Evolutionary conservation across 2,113 vertebrate genomes (phyloP), one percentile per base, ranked within the genome.

Genomic region (Donacobius atricapilla): DNA sequence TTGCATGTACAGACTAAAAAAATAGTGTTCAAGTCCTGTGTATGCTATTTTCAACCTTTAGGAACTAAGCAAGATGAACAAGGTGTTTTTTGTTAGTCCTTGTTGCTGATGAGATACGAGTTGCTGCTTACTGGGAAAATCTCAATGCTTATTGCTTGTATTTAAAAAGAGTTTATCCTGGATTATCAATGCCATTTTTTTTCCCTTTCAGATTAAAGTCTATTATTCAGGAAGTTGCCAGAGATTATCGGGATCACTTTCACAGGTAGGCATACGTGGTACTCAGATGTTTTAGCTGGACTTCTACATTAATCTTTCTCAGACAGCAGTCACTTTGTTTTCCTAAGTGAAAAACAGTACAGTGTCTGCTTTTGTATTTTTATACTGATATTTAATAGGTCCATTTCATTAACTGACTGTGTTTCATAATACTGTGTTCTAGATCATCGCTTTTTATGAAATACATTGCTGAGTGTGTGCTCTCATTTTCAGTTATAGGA

Each of bases 191-290:
- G 9, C 24, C 1, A 23, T 3, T 30, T 50, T 85, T 75, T 75
- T 65, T 58, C 5, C 5, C 66, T 80, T 96, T 68, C 91, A 99
- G 99, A 97, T 98, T 99, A 93, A 99, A 99, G 96, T 98, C 97
- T 88, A 92, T 99, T 96, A 98, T 99, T 98, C 99, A 99, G 96
- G 98, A 97, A 96, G 99, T 99, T 93, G 98, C 99, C 31, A 98
- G 98, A 96, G 98, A 99, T 97, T 98, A 99, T 97, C 98, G 98
- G 93, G 98, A 99, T 56, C 98, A 98, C 70, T 99, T 99, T 97
- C 99, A 99, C 97, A 99, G 99, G 99, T 99, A 95, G 89, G 97
- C 70, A n/a, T 9, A 47, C 6, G 0, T 68, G 23, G 28, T 70
- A 73, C 18, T 42, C 21, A 13, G 15, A 2, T 61, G 19, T 61